Evolutionary conservation across 2,797 vertebrate species (phyloP).

Genomic region (Okamejei kenojei): DNA sequence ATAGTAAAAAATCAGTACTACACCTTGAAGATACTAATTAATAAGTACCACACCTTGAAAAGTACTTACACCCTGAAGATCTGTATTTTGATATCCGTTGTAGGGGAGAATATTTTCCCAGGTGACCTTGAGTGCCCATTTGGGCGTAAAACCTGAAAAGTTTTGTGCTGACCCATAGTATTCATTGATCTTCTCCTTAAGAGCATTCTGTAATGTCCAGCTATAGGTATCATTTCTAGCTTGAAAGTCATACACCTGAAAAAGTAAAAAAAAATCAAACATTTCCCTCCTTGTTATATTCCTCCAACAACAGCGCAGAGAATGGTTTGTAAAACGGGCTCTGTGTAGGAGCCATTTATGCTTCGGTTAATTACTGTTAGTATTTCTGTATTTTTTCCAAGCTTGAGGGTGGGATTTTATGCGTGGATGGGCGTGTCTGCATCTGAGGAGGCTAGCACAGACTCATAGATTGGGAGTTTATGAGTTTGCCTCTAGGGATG

Average conservation of each 20-base stretch:
- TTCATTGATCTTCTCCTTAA: not conserved
- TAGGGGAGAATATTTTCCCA: conserved; percentile 54
- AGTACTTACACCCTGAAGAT: conserved; percentile 21
- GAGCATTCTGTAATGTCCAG: not conserved
- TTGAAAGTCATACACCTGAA: conserved; percentile 30
- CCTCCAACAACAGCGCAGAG: not conserved
- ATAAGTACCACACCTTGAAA: no score
- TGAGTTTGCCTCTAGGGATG: no score
- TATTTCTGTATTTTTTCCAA: no score
- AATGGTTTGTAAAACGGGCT: not conserved
- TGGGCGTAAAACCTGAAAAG: conserved; percentile 50
- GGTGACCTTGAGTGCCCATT: conserved; percentile 63
- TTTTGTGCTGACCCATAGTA: not conserved
- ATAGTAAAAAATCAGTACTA: no score
- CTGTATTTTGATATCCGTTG: not conserved
- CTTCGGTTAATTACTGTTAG: no score
- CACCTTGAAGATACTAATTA: no score
- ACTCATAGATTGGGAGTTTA: no score
- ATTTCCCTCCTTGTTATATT: not conserved
- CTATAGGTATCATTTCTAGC: not conserved
- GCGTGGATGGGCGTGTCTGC: no score
- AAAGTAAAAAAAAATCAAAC: not conserved
- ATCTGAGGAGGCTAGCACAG: no score
- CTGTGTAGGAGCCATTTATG: no score
- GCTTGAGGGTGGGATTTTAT: no score